Evolutionary conservation across 2,797 vertebrate species (phyloP).

Genomic region (Anolis apletophallus): DNA sequence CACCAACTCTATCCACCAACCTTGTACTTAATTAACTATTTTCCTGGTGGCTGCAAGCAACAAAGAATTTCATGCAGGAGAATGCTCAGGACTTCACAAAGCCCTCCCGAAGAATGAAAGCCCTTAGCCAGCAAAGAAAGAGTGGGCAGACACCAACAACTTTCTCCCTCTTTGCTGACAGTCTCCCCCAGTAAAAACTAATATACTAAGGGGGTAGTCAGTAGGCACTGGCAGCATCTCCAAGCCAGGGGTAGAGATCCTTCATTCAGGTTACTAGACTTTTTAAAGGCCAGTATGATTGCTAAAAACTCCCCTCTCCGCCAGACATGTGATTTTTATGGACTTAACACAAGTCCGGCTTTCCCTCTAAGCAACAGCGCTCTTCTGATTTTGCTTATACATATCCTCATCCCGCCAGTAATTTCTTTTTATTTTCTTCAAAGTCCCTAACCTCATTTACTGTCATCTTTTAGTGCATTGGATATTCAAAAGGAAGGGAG

Average conservation of each 20-base stretch:
- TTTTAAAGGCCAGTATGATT: background rate
- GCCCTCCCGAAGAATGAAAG: background rate
- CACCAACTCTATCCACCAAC: background rate
- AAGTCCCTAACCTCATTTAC: background rate
- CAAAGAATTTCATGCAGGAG: background rate
- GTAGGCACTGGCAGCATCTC: background rate
- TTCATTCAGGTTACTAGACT: background rate
- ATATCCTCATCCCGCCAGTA: background rate
- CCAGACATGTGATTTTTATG: background rate
- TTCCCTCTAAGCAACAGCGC: background rate
- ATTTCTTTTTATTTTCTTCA: background rate
- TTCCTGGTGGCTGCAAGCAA: too few relatives aligned
- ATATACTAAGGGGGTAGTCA: background rate
- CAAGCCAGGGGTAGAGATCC: too few relatives aligned
- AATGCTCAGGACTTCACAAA: background rate
- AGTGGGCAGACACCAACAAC: background rate
- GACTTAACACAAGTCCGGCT: background rate
- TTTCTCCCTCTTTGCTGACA: background rate
- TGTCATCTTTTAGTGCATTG: background rate
- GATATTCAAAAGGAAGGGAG: background rate
- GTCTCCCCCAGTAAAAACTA: background rate
- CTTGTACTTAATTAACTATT: conserved; percentile 2
- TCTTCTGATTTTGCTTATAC: background rate
- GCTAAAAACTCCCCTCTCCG: background rate
- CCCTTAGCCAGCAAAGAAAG: background rate